A percentile compares a stretch with the other conserved stretches of the same genome.
Conservation (phyloP, 1,140 invertebrate genomes). For the Drosophila rufa region DNA sequence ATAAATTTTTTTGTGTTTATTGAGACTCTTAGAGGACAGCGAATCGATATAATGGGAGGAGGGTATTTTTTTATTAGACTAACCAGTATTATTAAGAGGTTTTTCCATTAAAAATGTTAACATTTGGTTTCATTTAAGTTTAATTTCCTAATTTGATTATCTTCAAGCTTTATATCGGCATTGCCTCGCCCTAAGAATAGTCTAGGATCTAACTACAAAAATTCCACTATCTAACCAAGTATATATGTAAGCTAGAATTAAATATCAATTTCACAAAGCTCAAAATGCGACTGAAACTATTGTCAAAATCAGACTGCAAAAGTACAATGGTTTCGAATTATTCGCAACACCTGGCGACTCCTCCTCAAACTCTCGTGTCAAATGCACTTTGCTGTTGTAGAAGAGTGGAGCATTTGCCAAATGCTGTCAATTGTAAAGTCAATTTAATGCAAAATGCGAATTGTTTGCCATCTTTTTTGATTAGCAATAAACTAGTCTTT, state of each 20-base stretch:
- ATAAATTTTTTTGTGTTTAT: conserved; percentile 7
- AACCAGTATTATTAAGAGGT: neutral
- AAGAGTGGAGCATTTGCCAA: conserved; percentile 44
- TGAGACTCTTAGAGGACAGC: neutral
- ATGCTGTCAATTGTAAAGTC: conserved; percentile 72
- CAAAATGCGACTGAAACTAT: conserved; percentile 5
- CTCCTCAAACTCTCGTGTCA: conserved; percentile 10
- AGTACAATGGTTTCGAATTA: conserved; percentile 44
- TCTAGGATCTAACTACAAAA: neutral
- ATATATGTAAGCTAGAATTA: neutral
- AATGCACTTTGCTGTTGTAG: conserved; percentile 25
- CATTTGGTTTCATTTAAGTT: neutral
- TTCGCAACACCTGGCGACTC: conserved; percentile 21
- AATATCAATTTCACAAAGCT: conserved; percentile 30
- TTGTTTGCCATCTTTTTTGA: conserved; percentile 66
- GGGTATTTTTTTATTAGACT: neutral
- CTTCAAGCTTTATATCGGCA: neutral
- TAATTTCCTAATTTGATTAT: neutral
- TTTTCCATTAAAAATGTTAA: neutral
- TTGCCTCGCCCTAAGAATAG: neutral
- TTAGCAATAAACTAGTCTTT: conserved; percentile 76
- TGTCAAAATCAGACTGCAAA: conserved; percentile 51
- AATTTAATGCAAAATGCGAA: conserved; percentile 76
- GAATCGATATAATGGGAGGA: neutral
- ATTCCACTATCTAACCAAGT: neutral